Percentiles rank a stretch among this genome's conserved stretches.
Evolutionary conservation across 1,140 invertebrate genomes (phyloP).

Genomic region (Bombus cullumanus): DNA sequence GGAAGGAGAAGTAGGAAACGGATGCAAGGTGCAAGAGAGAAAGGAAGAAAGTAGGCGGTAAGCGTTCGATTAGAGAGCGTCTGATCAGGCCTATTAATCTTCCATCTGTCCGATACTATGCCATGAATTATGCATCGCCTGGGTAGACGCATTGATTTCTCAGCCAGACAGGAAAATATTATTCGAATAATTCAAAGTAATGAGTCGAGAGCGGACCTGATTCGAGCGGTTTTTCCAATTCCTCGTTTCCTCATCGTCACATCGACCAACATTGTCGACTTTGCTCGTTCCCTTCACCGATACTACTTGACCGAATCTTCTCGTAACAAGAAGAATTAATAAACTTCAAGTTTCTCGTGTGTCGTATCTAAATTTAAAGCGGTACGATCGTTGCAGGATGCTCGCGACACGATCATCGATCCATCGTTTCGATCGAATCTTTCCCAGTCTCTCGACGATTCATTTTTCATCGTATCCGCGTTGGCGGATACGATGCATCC

Average conservation of each 20-base stretch:
- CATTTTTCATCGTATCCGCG: not conserved
- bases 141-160: slow-evolving; percentile 79
- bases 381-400: too few species aligned
- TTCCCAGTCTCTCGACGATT: too few species aligned
- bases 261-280: not conserved
- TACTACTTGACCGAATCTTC: not conserved
- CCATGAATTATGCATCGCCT: slow-evolving; percentile 78
- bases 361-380: not conserved
- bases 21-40: not conserved
- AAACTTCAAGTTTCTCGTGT: not conserved
- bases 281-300: not conserved
- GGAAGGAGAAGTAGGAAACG: not conserved
- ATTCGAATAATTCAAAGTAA: slow-evolving; percentile 81
- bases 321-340: not conserved
- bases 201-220: slow-evolving; percentile 64
- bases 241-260: not conserved
- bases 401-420: too few species aligned
- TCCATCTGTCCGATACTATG: slow-evolving; percentile 75
- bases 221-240: slow-evolving; percentile 41
- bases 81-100: slow-evolving; percentile 79
- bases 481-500: not conserved
- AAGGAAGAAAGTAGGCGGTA: slow-evolving; percentile 55
- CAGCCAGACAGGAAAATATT: slow-evolving; percentile 78
- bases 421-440: too few species aligned
- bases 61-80: slow-evolving; percentile 76